phyloP scores from a whole-genome alignment of 2,888 invertebrate genomes.

The Tupiocoris notatus region DNA sequence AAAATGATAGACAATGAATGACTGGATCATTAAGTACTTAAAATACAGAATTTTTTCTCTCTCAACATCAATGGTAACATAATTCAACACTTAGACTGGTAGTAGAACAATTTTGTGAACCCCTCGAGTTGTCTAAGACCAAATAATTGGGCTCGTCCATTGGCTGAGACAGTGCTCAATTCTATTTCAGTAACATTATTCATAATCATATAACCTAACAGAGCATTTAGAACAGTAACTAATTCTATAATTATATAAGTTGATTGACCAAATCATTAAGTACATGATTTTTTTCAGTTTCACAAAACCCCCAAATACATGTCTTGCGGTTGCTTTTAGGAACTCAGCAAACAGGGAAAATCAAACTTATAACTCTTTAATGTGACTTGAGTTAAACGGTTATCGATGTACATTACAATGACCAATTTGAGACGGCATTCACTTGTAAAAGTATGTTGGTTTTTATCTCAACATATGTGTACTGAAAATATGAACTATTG shows the following conservation, averaged over 20 bases:
- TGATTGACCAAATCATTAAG: background rate
- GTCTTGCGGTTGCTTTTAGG: slow-evolving; percentile 17
- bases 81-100: slow-evolving; percentile 3
- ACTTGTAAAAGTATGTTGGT: background rate
- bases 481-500: slow-evolving; percentile 43
- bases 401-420: background rate
- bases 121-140: background rate
- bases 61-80: slow-evolving; percentile 11
- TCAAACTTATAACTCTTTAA: background rate
- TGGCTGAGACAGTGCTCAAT: background rate
- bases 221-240: slow-evolving; percentile 24
- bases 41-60: background rate
- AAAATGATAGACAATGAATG: background rate
- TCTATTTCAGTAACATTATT: slow-evolving; percentile 13
- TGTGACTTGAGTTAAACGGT: background rate
- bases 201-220: slow-evolving; percentile 11
- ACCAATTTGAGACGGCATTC: slow-evolving; percentile 26
- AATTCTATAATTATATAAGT: slow-evolving; percentile 1
- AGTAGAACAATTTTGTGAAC: background rate
- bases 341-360: slow-evolving; percentile 28
- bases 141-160: background rate
- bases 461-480: slow-evolving; percentile 16
- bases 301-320: background rate
- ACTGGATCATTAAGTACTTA: background rate
- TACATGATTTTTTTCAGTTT: background rate